Conservation (phyloP, 2,888 invertebrate genomes). For the Cordilura impudica region DNA sequence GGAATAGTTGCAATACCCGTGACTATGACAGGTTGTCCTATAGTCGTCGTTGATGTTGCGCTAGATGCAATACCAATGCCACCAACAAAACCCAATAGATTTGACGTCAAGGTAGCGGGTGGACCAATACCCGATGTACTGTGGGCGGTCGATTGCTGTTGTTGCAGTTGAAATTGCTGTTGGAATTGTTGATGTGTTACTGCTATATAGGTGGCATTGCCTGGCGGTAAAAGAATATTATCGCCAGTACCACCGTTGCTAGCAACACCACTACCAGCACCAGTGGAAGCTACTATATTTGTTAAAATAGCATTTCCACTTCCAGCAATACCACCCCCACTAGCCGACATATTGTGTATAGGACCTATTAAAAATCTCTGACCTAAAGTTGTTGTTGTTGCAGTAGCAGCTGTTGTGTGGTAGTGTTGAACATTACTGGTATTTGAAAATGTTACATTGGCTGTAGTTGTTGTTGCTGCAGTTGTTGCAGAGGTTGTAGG, state of each 20-base stretch:
- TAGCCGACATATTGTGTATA: conserved; percentile 49
- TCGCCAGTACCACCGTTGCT: conserved; percentile 9
- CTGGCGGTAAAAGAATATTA: conserved; percentile 22
- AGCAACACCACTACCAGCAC: neutral
- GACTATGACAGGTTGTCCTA: conserved; percentile 54
- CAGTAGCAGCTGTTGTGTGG: conserved; percentile 31
- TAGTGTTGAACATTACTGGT: conserved; percentile 14
- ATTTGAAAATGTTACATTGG: conserved; percentile 19
- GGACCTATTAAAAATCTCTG: conserved; percentile 53
- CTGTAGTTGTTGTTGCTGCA: conserved; percentile 45
- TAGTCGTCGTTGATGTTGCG: conserved; percentile 24
- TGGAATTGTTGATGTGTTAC: conserved; percentile 51
- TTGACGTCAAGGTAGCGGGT: conserved; percentile 60
- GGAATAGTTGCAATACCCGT: conserved; percentile 44
- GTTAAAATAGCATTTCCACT: neutral
- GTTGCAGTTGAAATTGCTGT: conserved; percentile 19
- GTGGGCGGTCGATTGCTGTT: conserved; percentile 33
- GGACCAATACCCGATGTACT: conserved; percentile 55
- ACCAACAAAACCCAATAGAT: conserved; percentile 61
- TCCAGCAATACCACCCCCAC: neutral
- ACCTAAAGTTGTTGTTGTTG: conserved; percentile 33
- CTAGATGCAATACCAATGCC: conserved; percentile 63
- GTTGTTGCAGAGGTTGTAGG: conserved; percentile 45
- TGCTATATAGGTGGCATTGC: conserved; percentile 44
- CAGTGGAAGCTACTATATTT: neutral